Conservation (phyloP, 2,113 vertebrate species). For the Tichodroma muraria region DNA sequence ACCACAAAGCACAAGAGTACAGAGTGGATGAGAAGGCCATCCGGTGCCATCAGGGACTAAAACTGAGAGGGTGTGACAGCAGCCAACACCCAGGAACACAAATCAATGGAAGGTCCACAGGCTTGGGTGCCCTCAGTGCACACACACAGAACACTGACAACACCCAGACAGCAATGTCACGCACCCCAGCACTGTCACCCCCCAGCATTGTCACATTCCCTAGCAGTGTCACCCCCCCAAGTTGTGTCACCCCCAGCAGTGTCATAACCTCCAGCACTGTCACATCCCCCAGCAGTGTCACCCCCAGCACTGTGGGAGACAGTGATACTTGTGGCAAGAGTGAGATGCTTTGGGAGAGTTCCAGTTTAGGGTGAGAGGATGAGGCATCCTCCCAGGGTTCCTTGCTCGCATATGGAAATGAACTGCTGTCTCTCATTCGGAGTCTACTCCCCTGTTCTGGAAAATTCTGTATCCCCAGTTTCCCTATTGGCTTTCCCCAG, state of each 20-base stretch:
- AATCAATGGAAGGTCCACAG: rapidly evolving
- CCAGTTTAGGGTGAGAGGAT: no score
- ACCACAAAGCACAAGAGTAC: neutral
- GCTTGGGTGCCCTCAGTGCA: neutral
- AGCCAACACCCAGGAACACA: no score
- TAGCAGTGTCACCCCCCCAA: neutral
- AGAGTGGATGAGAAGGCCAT: rapidly evolving
- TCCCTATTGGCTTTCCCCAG: no score
- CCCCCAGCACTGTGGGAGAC: no score
- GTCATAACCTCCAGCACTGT: neutral
- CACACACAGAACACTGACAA: neutral
- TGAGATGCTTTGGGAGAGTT: no score
- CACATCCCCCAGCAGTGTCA: neutral
- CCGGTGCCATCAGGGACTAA: neutral
- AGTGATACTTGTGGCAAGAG: no score
- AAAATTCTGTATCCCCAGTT: no score
- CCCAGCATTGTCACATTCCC: neutral
- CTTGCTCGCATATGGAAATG: no score
- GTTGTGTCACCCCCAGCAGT: neutral
- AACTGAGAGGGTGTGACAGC: no score
- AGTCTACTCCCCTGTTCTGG: no score
- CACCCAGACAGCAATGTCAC: rapidly evolving
- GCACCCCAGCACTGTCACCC: neutral
- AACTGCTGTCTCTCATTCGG: no score
- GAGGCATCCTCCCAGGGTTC: no score